A percentile compares a stretch with the other conserved stretches of the same genome.
Conservation (phyloP, 2,888 invertebrate species). For the Pteria penguin region DNA sequence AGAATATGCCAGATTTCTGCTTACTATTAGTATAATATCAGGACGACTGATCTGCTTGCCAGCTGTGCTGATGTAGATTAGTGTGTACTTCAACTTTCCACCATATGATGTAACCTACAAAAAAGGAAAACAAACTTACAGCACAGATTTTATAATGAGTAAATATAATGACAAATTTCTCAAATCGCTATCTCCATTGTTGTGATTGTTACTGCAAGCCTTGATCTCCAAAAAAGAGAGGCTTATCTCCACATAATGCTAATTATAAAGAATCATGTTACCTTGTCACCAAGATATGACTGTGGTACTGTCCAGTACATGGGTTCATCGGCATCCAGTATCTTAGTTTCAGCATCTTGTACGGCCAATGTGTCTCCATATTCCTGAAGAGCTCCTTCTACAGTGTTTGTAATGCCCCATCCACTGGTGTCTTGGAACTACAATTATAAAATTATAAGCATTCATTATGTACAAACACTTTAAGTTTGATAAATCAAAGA, state of each 20-base stretch:
- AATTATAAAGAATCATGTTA: no score
- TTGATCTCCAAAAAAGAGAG: no score
- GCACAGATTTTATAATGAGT: neutral
- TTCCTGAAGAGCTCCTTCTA: constrained; percentile 58
- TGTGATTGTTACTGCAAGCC: no score
- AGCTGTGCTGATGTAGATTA: constrained; percentile 79
- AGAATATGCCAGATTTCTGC: constrained; percentile 2
- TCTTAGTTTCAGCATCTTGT: constrained; percentile 56
- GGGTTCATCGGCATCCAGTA: constrained; percentile 56
- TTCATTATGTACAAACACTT: neutral
- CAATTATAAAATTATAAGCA: neutral
- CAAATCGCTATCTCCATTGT: neutral
- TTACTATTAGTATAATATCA: constrained; percentile 85
- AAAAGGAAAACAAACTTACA: neutral
- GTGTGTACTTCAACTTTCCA: constrained; percentile 88
- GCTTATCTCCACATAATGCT: no score
- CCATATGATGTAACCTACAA: constrained; percentile 90
- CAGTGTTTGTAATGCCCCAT: constrained; percentile 85
- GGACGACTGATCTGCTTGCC: constrained; percentile 82
- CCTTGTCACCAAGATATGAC: constrained; percentile 88
- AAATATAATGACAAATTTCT: neutral
- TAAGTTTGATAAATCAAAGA: neutral
- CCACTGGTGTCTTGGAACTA: constrained; percentile 85
- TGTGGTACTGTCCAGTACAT: constrained; percentile 89
- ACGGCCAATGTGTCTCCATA: constrained; percentile 64